phyloP scores from a whole-genome alignment of 2,113 vertebrate genomes.

The Candoia aspera region DNA sequence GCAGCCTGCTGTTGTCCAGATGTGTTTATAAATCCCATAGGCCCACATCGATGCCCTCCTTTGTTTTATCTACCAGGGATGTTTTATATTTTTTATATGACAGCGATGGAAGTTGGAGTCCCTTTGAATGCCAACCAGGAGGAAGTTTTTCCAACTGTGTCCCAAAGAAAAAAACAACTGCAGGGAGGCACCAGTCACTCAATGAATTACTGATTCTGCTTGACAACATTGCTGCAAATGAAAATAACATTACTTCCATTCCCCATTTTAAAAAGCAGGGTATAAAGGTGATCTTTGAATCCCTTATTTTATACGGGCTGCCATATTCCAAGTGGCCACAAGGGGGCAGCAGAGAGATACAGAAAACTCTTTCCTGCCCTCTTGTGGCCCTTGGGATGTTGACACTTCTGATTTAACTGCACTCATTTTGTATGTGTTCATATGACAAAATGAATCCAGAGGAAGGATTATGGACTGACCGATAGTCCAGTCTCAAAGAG shows the following conservation, averaged over 20 bases:
- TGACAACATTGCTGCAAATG: no score
- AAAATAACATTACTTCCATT: no score
- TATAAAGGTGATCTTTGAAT: no score
- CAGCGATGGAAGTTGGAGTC: background rate
- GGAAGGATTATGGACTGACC: background rate
- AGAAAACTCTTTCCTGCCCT: background rate
- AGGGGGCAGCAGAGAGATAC: background rate
- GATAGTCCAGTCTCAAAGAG: background rate
- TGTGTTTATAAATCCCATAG: background rate
- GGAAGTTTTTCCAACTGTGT: background rate
- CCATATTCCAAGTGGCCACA: background rate
- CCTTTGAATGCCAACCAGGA: background rate
- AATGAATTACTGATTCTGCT: no score
- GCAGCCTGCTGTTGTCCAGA: background rate
- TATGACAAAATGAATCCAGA: background rate
- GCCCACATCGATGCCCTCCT: background rate
- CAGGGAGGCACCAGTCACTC: no score
- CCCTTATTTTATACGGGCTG: background rate
- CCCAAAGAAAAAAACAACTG: no score
- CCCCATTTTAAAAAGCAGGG: no score
- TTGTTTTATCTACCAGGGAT: background rate
- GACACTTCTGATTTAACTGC: background rate
- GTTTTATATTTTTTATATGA: background rate
- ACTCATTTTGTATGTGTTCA: background rate
- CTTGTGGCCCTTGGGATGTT: background rate